These are phyloP conservation scores for Trididemnum clinides DNA, from an alignment of 23 tunicate species.

Conservation along the genomic window DNA sequence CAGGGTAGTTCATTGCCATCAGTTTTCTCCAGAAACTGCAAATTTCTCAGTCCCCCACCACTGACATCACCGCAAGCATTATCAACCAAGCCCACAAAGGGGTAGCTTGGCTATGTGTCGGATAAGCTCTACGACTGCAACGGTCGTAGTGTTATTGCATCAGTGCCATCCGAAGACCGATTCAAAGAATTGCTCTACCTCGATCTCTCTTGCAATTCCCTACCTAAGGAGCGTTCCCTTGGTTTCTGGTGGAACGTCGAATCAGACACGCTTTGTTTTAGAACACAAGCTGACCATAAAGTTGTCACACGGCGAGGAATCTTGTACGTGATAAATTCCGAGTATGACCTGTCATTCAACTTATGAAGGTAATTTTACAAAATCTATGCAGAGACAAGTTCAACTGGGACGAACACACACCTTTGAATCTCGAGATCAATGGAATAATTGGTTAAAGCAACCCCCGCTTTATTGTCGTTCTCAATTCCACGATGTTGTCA, in stretches of 20 bases:
- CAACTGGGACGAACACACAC: slow-evolving; percentile 49
- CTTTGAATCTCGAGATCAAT: not conserved
- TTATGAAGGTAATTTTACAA: slow-evolving; percentile 41
- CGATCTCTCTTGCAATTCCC: not conserved
- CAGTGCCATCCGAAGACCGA: slow-evolving; percentile 32
- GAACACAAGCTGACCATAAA: not conserved
- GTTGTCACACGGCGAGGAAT: not conserved
- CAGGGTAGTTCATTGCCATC: slow-evolving; percentile 24
- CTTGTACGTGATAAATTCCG: slow-evolving; percentile 34
- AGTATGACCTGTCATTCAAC: slow-evolving; percentile 49
- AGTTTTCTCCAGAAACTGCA: slow-evolving; percentile 23
- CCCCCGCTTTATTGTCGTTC: not conserved
- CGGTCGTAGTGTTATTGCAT: slow-evolving; percentile 23
- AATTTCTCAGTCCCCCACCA: not conserved
- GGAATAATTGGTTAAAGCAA: slow-evolving; percentile 24
- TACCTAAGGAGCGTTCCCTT: slow-evolving; percentile 41
- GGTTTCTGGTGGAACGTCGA: slow-evolving; percentile 55
- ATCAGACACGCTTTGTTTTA: slow-evolving; percentile 44
- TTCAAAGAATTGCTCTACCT: slow-evolving; percentile 23
- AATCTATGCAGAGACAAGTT: slow-evolving; percentile 1
- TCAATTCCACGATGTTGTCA: slow-evolving; percentile 43
- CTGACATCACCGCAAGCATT: not conserved
- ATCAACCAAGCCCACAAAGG: not conserved
- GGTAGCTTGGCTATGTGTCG: slow-evolving; percentile 30
- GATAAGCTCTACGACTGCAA: slow-evolving; percentile 36